phyloP scores from a whole-genome alignment of 1,140 invertebrate species.

The Limonius californicus region DNA sequence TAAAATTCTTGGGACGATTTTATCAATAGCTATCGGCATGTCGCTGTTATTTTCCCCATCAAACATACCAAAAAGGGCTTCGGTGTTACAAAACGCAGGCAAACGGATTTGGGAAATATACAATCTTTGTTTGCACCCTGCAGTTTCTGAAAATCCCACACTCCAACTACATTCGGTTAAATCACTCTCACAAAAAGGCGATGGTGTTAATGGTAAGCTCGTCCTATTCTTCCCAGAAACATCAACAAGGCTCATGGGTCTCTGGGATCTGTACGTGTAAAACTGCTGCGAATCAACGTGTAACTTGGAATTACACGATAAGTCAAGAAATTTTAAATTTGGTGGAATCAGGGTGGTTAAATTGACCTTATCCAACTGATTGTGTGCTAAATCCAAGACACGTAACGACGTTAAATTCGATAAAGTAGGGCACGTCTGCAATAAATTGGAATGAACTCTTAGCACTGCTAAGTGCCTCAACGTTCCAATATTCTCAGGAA shows the following conservation, averaged over 20 bases:
- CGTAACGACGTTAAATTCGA: slow-evolving; percentile 68
- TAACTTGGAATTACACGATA: slow-evolving; percentile 76
- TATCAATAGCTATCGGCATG: slow-evolving; percentile 63
- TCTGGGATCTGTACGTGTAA: slow-evolving; percentile 69
- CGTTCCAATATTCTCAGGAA: slow-evolving; percentile 72
- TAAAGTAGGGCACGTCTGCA: slow-evolving; percentile 71
- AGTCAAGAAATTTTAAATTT: slow-evolving; percentile 77
- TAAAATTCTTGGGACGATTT: slow-evolving; percentile 69
- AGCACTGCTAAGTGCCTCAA: slow-evolving; percentile 69
- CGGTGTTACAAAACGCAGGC: slow-evolving; percentile 70
- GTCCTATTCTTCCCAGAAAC: slow-evolving; percentile 72
- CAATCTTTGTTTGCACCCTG: slow-evolving; percentile 66
- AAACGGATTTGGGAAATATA: slow-evolving; percentile 73
- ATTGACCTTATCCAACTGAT: slow-evolving; percentile 75
- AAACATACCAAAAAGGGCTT: slow-evolving; percentile 78
- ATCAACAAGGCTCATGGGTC: slow-evolving; percentile 76
- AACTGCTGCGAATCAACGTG: slow-evolving; percentile 79
- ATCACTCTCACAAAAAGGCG: slow-evolving; percentile 57
- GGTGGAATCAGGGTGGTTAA: slow-evolving; percentile 70
- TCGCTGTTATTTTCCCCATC: slow-evolving; percentile 70
- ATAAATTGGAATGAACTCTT: slow-evolving; percentile 76
- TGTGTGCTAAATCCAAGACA: slow-evolving; percentile 80
- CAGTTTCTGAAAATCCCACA: slow-evolving; percentile 81
- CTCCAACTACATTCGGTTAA: slow-evolving; percentile 64
- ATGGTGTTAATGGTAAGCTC: slow-evolving; percentile 59